Conservation (phyloP, 2,797 vertebrate species). For the Rachycentron canadum region DNA sequence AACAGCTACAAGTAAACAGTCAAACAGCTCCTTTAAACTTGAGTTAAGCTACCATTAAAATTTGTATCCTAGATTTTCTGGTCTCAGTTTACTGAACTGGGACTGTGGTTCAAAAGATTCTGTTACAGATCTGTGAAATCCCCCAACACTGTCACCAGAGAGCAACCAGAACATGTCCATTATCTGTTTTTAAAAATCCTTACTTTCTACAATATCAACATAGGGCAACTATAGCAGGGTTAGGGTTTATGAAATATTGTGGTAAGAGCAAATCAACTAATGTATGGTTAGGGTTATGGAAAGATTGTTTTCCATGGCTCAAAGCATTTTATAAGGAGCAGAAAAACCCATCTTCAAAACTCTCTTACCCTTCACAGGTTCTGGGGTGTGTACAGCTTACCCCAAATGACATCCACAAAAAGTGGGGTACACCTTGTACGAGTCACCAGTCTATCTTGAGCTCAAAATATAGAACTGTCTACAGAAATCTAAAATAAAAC, state of each 20-base stretch:
- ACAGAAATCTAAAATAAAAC: slow-evolving; percentile 16
- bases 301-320: too few species aligned
- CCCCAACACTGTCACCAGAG: not conserved
- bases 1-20: not conserved
- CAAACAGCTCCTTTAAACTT: not conserved
- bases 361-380: not conserved
- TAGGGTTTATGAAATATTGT: not conserved
- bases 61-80: not conserved
- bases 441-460: not conserved
- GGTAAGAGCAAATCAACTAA: not conserved
- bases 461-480: not conserved
- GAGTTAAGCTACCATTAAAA: not conserved
- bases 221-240: not conserved
- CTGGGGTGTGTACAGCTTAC: not conserved
- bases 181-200: not conserved
- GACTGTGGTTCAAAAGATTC: not conserved
- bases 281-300: not conserved
- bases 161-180: not conserved
- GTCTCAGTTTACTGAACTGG: not conserved
- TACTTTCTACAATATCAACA: not conserved
- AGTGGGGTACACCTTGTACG: not conserved
- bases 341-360: not conserved
- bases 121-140: not conserved
- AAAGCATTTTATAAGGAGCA: too few species aligned
- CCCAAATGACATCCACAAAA: not conserved